phyloP scores from a whole-genome alignment of 2,113 vertebrate species.

The Phocoena phocoena region DNA sequence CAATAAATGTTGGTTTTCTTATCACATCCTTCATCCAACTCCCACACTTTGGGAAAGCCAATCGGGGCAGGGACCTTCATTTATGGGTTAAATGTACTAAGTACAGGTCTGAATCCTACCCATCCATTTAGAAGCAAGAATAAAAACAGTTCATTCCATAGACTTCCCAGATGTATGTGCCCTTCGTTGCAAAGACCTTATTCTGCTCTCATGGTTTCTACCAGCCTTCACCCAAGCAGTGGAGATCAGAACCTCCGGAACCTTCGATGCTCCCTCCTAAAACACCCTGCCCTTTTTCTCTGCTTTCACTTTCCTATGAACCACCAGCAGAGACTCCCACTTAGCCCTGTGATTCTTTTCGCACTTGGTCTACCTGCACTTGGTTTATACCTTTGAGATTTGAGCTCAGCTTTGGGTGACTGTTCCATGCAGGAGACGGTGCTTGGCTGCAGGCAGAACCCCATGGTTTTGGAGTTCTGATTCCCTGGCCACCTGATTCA shows the following conservation, averaged over 20 bases:
- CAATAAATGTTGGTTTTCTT: not conserved
- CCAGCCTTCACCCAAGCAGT: accelerated
- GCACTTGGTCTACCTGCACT: no score
- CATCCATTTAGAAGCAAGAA: not conserved
- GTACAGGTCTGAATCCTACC: not conserved
- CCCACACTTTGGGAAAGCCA: not conserved
- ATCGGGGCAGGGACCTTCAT: not conserved
- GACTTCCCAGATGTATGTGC: accelerated
- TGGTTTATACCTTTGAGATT: not conserved
- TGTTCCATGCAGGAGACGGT: not conserved
- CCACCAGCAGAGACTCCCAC: accelerated
- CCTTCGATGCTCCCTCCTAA: accelerated
- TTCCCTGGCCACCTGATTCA: not conserved
- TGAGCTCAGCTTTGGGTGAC: not conserved
- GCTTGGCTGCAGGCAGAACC: not conserved
- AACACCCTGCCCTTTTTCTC: accelerated
- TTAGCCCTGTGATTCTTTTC: not conserved
- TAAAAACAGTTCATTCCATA: not conserved
- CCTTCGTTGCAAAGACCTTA: not conserved
- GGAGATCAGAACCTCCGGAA: not conserved
- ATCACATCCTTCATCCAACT: not conserved
- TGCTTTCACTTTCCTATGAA: accelerated
- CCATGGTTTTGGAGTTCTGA: not conserved
- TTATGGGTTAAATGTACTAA: not conserved
- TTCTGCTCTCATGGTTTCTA: not conserved